Conservation (phyloP, 2,113 vertebrate species). For the Dermatemys mawii region DNA sequence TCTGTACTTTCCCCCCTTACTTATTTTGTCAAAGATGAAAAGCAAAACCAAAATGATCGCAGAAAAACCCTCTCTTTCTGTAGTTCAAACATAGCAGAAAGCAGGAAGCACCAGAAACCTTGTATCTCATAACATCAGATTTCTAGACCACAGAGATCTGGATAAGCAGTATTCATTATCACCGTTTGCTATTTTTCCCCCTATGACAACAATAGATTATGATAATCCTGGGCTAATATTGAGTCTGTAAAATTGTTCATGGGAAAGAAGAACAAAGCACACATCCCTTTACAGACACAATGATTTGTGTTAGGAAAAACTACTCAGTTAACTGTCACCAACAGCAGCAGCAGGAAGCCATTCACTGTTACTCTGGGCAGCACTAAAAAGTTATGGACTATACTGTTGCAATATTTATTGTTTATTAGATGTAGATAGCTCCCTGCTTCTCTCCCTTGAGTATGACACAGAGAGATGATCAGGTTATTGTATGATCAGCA, state of each 20-base stretch:
- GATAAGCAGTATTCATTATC: not conserved
- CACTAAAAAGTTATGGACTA: fast-evolving
- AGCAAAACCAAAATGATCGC: not conserved
- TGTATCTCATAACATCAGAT: not conserved
- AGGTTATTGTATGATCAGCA: fast-evolving
- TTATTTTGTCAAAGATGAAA: not conserved
- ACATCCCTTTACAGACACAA: not conserved
- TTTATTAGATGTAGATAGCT: not conserved
- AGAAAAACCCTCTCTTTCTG: not conserved
- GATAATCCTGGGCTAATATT: not conserved
- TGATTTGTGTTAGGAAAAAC: too few species aligned
- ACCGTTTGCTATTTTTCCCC: fast-evolving
- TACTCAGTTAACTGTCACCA: not conserved
- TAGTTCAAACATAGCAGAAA: not conserved
- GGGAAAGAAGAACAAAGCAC: fast-evolving
- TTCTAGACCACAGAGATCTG: not conserved
- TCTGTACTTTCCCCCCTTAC: not conserved
- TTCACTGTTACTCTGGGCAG: not conserved
- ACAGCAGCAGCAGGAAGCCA: not conserved
- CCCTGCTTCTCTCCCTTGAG: not conserved
- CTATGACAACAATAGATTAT: fast-evolving
- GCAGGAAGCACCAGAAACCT: not conserved
- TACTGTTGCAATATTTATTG: fast-evolving
- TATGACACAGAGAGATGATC: fast-evolving
- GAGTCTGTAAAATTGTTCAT: fast-evolving